These are phyloP conservation scores for Lepilemur ruficaudatus DNA, from an alignment of 2,797 vertebrate genomes.

Conservation along the genomic window DNA sequence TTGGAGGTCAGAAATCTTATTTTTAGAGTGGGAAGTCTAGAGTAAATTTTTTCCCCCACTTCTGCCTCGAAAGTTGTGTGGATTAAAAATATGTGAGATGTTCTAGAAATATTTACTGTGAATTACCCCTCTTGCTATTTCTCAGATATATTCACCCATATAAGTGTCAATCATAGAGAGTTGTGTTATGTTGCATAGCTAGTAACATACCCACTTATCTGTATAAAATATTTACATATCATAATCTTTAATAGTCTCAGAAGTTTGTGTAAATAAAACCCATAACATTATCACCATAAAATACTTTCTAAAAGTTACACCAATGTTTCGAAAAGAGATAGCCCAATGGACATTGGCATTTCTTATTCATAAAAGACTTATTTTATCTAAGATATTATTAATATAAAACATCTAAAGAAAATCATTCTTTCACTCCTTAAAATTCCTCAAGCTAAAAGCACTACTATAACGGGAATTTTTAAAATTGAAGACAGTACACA, in stretches of 20 bases:
- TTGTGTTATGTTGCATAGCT: neutral
- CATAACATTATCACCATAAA: neutral
- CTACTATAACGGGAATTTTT: neutral
- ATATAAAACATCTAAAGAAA: neutral
- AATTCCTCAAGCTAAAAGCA: neutral
- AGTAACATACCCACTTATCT: neutral
- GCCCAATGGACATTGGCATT: neutral
- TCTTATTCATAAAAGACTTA: neutral
- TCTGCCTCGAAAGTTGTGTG: neutral
- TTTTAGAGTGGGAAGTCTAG: neutral
- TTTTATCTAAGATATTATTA: neutral
- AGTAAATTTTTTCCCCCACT: neutral
- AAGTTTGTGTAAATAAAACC: neutral
- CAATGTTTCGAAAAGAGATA: neutral
- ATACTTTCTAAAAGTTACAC: neutral
- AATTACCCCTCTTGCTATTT: neutral
- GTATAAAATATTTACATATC: neutral
- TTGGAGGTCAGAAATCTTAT: neutral
- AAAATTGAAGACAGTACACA: neutral
- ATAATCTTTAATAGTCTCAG: neutral
- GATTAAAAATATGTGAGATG: neutral
- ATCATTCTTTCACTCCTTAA: neutral
- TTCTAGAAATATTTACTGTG: neutral
- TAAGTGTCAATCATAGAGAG: neutral
- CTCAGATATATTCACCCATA: neutral